These are phyloP conservation scores for Elmis aenea DNA, from an alignment of 2,888 invertebrate genomes.

Conservation along the genomic window DNA sequence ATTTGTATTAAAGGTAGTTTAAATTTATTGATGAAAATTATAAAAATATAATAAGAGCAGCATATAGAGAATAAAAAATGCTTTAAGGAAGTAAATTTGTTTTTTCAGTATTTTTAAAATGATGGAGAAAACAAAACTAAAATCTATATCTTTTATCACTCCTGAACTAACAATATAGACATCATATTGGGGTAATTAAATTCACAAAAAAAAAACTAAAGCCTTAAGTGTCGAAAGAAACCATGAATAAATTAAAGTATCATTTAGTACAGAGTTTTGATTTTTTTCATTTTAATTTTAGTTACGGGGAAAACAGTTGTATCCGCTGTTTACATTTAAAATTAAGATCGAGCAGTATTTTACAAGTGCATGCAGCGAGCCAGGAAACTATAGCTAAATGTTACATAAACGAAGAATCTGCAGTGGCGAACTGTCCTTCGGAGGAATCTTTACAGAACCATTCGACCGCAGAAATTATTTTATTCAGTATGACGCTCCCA, in stretches of 20 bases:
- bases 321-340: slow-evolving; percentile 58
- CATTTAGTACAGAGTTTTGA: too few species aligned
- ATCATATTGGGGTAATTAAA: too few species aligned
- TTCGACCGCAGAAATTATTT: slow-evolving; percentile 48
- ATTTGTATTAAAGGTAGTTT: too few species aligned
- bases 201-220: too few species aligned
- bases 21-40: too few species aligned
- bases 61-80: too few species aligned
- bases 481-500: slow-evolving; percentile 63
- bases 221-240: not conserved
- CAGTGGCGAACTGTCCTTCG: slow-evolving; percentile 54
- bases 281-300: slow-evolving; percentile 28
- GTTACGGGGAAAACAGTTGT: slow-evolving; percentile 54
- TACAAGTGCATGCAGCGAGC: slow-evolving; percentile 57
- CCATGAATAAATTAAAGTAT: not conserved
- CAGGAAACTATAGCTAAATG: slow-evolving; percentile 53
- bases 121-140: too few species aligned
- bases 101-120: too few species aligned
- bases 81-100: too few species aligned
- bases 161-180: too few species aligned
- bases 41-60: too few species aligned
- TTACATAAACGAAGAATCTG: slow-evolving; percentile 56
- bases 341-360: slow-evolving; percentile 55
- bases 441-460: slow-evolving; percentile 41
- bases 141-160: too few species aligned